A percentile compares a stretch with the other conserved stretches of the same genome.
These are phyloP conservation scores for Petaurus breviceps DNA, from an alignment of 2,113 vertebrate genomes.

Conservation along the genomic window DNA sequence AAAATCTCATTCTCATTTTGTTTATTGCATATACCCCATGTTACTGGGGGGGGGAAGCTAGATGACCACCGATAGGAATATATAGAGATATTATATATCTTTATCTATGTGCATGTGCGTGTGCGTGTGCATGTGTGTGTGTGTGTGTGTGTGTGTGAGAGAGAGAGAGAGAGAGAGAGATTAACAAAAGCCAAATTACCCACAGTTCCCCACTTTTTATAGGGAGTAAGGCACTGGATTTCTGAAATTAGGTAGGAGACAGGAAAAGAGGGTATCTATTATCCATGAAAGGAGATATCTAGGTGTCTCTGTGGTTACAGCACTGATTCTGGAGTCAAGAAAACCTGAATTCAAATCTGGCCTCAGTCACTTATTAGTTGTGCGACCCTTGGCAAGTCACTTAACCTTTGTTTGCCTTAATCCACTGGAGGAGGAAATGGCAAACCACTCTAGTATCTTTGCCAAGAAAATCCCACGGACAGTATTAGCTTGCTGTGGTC, in stretches of 20 bases:
- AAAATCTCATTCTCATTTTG: neutral
- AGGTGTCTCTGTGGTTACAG: neutral
- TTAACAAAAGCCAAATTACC: neutral
- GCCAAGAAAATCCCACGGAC: neutral
- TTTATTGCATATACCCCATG: neutral
- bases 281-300: neutral
- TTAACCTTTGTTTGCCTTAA: neutral
- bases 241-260: neutral
- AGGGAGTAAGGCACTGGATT: accelerated
- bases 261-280: neutral
- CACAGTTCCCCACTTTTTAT: neutral
- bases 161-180: neutral
- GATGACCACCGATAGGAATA: neutral
- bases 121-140: too few relatives aligned
- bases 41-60: neutral
- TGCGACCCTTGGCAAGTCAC: neutral
- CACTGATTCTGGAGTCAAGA: neutral
- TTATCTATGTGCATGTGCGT: accelerated
- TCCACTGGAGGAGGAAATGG: neutral
- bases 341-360: neutral
- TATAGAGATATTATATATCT: neutral
- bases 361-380: neutral
- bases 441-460: neutral
- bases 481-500: neutral
- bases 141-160: too few relatives aligned